phyloP scores from a whole-genome alignment of 2,888 invertebrate genomes.

The Monoplex corrugatus region DNA sequence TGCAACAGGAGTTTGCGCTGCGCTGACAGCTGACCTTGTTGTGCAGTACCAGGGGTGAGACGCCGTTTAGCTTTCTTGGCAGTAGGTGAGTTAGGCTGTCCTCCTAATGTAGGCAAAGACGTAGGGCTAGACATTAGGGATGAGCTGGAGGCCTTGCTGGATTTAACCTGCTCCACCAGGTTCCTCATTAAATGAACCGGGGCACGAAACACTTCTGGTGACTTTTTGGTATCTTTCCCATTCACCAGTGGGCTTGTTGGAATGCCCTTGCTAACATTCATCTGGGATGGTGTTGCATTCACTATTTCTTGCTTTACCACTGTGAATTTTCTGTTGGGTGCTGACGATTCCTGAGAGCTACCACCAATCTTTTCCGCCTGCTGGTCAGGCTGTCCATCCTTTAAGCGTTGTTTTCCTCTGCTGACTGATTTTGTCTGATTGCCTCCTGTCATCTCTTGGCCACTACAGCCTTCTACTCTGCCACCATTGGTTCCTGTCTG shows the following conservation, averaged over 20 bases:
- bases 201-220: slow-evolving; percentile 29
- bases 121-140: background rate
- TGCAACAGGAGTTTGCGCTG: slow-evolving; percentile 21
- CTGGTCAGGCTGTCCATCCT: slow-evolving; percentile 39
- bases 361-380: slow-evolving; percentile 12
- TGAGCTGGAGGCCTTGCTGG: background rate
- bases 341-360: background rate
- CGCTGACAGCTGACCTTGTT: slow-evolving; percentile 2
- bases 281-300: background rate
- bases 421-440: slow-evolving; percentile 45
- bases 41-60: slow-evolving; percentile 46
- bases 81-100: slow-evolving; percentile 44
- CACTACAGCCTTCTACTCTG: slow-evolving; percentile 44
- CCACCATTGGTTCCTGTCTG: slow-evolving; percentile 29
- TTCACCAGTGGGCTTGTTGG: background rate
- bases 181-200: slow-evolving; percentile 28
- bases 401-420: slow-evolving; percentile 54
- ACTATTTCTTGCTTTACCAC: background rate
- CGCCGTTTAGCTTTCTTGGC: slow-evolving; percentile 57
- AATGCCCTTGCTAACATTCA: background rate
- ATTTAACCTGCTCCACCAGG: slow-evolving; percentile 34
- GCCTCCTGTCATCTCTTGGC: background rate
- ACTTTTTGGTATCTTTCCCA: slow-evolving; percentile 2
- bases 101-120: slow-evolving; percentile 1
- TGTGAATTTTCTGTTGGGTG: slow-evolving; percentile 24